Base-by-base conservation (phyloP, 2,113 vertebrate species). In the Coregonus clupeaformis region DNA sequence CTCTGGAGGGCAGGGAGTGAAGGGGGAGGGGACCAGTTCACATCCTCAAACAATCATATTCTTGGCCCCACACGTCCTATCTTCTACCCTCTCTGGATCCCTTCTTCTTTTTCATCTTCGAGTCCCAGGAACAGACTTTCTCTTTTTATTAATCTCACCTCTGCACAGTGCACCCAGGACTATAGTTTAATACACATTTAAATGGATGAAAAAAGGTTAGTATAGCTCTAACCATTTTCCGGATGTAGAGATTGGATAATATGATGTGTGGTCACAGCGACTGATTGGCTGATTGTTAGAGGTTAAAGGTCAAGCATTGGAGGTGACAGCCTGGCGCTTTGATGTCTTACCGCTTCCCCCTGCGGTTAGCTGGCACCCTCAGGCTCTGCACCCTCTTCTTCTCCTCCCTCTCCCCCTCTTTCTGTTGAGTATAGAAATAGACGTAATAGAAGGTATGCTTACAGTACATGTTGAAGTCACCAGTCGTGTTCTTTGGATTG, bases 321-420 rank as follows among this genome's bases (percentile, higher is more conserved):
- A 84, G 81, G 86, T 89, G 89, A 88, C 85, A 89, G 85, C 69
- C 74, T 85, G 83, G 80, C 5, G 87, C 89, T 91, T 90, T 90
- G 87, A 91, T 87, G 90, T 89, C 85, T 75, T 72, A 69, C 70
- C 82, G 73, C 80, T 81, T 65, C 77, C 85, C 72, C 67, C 49
- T 68, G 69, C 52, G 30, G 6, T 18, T 82, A 72, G 57, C 70
- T 62, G 29, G 68, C 55, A 74, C 77, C 82, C 78, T 78, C 79
- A 76, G 74, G 77, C 77, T 69, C 27, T 5, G 24, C 4, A 20
- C 55, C 27, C 29, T 57, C 16, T 32, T 9, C 49, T 20, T 36
- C 3, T 55, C 70, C 68, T 68, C 70, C 70, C 73, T 72, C 45
- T 62, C 59, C 25, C 52, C 62, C 30, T 74, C 71, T 74, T 14